A percentile compares a stretch with the other conserved stretches of the same genome.
These are phyloP conservation scores for Lumbricus terrestris DNA, from an alignment of 2,888 invertebrate genomes.

Conservation along the genomic window DNA sequence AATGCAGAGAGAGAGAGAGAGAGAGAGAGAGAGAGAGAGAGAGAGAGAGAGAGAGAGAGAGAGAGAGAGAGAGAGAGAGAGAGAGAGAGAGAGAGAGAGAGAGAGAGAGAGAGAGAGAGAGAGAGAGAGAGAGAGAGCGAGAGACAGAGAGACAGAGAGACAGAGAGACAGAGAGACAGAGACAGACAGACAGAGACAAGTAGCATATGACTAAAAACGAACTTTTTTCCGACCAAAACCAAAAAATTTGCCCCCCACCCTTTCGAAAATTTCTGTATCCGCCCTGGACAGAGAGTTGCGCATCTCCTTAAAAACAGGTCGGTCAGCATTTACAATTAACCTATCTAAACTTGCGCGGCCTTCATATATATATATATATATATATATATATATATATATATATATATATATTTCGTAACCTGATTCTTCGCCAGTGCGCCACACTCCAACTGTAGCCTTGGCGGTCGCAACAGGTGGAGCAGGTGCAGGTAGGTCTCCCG, in stretches of 20 bases:
- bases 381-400: too few species aligned
- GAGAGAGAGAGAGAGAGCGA: neutral
- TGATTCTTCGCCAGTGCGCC: neutral
- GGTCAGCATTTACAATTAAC: too few species aligned
- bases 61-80: slow-evolving; percentile 25
- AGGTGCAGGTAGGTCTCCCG: neutral
- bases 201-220: too few species aligned
- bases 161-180: neutral
- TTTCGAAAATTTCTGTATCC: too few species aligned
- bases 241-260: too few species aligned
- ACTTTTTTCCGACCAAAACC: too few species aligned
- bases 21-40: slow-evolving; percentile 32
- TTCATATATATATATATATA: too few species aligned
- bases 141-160: slow-evolving; percentile 5
- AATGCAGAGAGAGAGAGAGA: slow-evolving; percentile 27
- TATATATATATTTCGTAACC: neutral
- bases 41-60: slow-evolving; percentile 30
- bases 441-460: too few species aligned
- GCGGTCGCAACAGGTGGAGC: neutral
- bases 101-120: neutral
- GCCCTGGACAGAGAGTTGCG: too few species aligned
- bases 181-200: neutral
- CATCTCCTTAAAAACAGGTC: too few species aligned
- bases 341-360: neutral
- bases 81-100: neutral